Evolutionary conservation across 2,797 vertebrate species (phyloP).

Genomic region (Pelochelys cantorii): DNA sequence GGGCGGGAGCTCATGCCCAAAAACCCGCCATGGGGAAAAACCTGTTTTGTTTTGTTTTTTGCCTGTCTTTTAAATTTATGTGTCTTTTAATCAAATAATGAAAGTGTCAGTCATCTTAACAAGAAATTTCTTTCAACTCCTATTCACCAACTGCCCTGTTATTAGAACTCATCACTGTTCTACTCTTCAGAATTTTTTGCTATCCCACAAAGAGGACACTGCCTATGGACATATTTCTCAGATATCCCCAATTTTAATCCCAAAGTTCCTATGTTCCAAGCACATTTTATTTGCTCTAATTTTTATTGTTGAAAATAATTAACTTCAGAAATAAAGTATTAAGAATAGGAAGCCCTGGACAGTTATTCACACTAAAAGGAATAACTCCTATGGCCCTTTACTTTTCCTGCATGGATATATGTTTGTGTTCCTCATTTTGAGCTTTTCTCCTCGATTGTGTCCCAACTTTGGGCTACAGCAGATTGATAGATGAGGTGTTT

Average conservation of each 20-base stretch:
- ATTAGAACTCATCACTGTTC: accelerated
- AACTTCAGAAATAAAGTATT: background rate
- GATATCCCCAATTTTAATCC: background rate
- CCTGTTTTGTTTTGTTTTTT: background rate
- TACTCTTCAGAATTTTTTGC: background rate
- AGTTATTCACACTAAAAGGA: background rate
- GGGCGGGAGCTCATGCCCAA: no score
- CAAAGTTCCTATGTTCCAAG: background rate
- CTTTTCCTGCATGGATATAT: background rate
- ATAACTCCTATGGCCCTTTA: background rate
- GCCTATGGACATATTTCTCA: background rate
- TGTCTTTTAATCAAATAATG: slow-evolving; percentile 15
- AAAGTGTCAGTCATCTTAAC: background rate
- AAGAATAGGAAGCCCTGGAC: background rate
- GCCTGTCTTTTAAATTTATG: background rate
- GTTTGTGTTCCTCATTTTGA: background rate
- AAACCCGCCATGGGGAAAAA: no score
- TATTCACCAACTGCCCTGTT: background rate
- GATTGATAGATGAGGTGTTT: background rate
- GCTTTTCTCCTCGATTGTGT: background rate
- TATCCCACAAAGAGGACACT: background rate
- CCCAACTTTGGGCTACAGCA: background rate
- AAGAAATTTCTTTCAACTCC: background rate
- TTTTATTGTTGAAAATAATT: background rate
- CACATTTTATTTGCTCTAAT: background rate